These are phyloP conservation scores for Agrochola circellaris DNA, from an alignment of 2,888 invertebrate species.

Conservation along the genomic window DNA sequence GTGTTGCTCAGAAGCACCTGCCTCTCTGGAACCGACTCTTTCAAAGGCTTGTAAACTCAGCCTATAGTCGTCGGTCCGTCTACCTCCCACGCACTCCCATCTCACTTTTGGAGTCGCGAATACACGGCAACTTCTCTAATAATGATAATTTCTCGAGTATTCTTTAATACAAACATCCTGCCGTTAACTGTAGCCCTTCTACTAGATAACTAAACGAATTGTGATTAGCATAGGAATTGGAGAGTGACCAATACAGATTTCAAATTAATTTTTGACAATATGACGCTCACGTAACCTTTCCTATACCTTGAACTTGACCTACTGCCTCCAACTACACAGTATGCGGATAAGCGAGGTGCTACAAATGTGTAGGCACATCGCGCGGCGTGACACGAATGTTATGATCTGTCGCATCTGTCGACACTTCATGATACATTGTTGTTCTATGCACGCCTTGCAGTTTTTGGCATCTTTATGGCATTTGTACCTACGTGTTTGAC, in stretches of 20 bases:
- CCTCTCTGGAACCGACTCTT: not conserved
- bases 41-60: too few relatives aligned
- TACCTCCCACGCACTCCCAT: not conserved
- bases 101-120: not conserved
- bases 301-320: slow-evolving; percentile 37
- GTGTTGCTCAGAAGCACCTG: not conserved
- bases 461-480: slow-evolving; percentile 44
- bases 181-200: not conserved
- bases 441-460: slow-evolving; percentile 50
- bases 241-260: not conserved
- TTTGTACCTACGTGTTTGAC: slow-evolving; percentile 12
- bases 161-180: not conserved
- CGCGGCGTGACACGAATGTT: slow-evolving; percentile 6
- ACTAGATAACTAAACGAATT: not conserved
- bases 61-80: not conserved
- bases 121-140: not conserved
- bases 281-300: not conserved
- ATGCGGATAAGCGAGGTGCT: slow-evolving; percentile 23
- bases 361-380: slow-evolving; percentile 20
- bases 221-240: not conserved
- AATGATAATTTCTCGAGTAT: not conserved
- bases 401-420: slow-evolving; percentile 46
- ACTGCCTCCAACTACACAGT: slow-evolving; percentile 17
- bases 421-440: slow-evolving; percentile 49
- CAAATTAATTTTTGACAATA: not conserved